phyloP scores from a whole-genome alignment of 2,797 vertebrate genomes.

The Amblyraja radiata region DNA sequence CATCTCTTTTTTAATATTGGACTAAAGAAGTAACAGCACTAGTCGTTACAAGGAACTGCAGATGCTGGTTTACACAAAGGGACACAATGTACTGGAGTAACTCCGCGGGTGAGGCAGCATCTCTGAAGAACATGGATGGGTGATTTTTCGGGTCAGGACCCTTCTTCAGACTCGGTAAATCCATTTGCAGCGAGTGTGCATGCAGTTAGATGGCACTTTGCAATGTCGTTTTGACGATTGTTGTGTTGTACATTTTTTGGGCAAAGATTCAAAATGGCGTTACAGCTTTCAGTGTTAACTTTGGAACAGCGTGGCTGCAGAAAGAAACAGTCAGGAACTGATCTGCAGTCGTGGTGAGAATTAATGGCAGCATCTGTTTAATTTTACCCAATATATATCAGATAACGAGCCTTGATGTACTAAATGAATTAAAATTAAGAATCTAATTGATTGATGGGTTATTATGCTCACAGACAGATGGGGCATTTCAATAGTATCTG shows the following conservation, averaged over 20 bases:
- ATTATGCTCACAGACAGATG: slow-evolving; percentile 1
- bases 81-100: too few species aligned
- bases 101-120: too few species aligned
- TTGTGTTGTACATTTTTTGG: background rate
- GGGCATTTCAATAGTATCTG: background rate
- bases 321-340: background rate
- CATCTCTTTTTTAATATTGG: background rate
- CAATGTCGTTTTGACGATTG: too few species aligned
- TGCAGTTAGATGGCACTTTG: background rate
- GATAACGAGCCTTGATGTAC: background rate
- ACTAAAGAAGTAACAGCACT: background rate
- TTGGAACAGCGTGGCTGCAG: background rate
- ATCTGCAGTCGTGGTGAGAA: background rate
- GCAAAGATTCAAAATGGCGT: background rate
- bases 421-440: slow-evolving; percentile 36
- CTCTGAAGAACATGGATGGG: too few species aligned
- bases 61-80: too few species aligned
- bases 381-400: slow-evolving; percentile 33
- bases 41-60: too few species aligned
- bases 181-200: background rate
- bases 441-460: slow-evolving; percentile 7
- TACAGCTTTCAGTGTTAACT: background rate
- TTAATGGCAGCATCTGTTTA: slow-evolving; percentile 36
- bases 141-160: too few species aligned
- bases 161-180: too few species aligned